Evolutionary conservation across 2,888 invertebrate species (phyloP).

Genomic region (Aplocera efformata): DNA sequence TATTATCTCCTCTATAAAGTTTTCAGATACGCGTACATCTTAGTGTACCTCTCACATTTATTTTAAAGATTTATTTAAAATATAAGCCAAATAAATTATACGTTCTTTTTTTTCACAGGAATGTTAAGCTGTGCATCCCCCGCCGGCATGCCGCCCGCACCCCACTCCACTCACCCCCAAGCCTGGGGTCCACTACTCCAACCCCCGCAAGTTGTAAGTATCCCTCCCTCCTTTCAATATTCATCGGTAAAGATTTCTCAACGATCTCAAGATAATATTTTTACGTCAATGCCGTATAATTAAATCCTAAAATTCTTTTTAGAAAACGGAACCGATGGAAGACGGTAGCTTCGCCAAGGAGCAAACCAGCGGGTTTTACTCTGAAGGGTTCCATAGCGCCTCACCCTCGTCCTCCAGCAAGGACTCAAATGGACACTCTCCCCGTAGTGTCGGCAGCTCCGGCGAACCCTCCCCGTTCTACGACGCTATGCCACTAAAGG

Average conservation of each 20-base stretch:
- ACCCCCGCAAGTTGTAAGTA: constrained; percentile 62
- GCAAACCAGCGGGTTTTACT: constrained; percentile 81
- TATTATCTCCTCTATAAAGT: too few relatives aligned
- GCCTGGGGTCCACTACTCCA: constrained; percentile 59
- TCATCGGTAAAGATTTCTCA: neutral
- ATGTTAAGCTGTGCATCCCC: constrained; percentile 73
- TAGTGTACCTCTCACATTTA: too few relatives aligned
- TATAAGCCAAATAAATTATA: too few relatives aligned
- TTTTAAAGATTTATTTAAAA: too few relatives aligned
- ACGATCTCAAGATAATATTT: too few relatives aligned
- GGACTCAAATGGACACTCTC: constrained; percentile 73
- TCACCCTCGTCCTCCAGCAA: constrained; percentile 81
- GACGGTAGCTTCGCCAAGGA: constrained; percentile 73
- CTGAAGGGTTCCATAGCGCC: constrained; percentile 81
- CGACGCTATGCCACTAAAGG: constrained; percentile 62
- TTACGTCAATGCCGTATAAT: constrained; percentile 7
- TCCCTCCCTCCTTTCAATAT: neutral
- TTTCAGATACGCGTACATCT: too few relatives aligned
- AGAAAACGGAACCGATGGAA: constrained; percentile 81
- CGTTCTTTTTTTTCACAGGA: constrained; percentile 44
- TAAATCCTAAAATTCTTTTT: constrained; percentile 39
- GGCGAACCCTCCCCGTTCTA: constrained; percentile 66
- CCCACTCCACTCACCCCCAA: constrained; percentile 53
- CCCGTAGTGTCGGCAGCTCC: constrained; percentile 66
- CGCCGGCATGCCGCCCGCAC: constrained; percentile 70